Base-by-base conservation (phyloP, 2,888 invertebrate species). In the Ormyrus pomaceus region DNA sequence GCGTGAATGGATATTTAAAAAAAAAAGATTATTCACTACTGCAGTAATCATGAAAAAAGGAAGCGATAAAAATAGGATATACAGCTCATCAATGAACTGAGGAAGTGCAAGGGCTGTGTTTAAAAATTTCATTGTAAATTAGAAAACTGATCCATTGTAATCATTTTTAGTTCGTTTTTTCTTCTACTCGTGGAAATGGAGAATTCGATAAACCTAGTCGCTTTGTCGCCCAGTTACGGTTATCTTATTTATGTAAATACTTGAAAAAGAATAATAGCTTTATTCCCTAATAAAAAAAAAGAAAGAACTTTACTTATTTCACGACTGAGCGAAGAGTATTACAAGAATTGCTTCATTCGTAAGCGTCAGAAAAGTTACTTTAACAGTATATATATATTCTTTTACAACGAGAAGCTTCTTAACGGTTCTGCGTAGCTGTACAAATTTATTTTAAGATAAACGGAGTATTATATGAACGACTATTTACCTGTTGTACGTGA, bases 191-290 rank as follows among this genome's bases (percentile, higher is more conserved):
- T 58, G n/a, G 19, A 59, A 5, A 48, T 45, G 53, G 68, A 53
- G 5, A 62, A 10, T 45, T 45, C 5, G 10, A n/a, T 6, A 10
- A 70, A 58, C 45, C 66, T 65, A 77, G 5, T 72, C 51, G 58
- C 48, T 72, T 48, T 50, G 46, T 46, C 46, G 61, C 48, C 69
- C 48, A 56, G 10, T 61, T 61, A 10, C n/a, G n/a, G 73, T 19
- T 73, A 34, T 55, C 34, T 51, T 62, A 4, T 71, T 65, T 68
- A 79, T 9, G 73, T 61, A 73, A 46, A 73, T 48, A 45, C 19
- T 46, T 7, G 1, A 9, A 34, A 62, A 62, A 73, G 62, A 11
- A n/a, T 50, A 48, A 55, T 73, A 19, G 13, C 45, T 55, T 73
- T 62, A 62, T 9, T 6, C 6, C 46, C 10, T 61, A 4, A 51